phyloP scores from a whole-genome alignment of 2,113 vertebrate genomes.

The Paracanthobrama guichenoti region DNA sequence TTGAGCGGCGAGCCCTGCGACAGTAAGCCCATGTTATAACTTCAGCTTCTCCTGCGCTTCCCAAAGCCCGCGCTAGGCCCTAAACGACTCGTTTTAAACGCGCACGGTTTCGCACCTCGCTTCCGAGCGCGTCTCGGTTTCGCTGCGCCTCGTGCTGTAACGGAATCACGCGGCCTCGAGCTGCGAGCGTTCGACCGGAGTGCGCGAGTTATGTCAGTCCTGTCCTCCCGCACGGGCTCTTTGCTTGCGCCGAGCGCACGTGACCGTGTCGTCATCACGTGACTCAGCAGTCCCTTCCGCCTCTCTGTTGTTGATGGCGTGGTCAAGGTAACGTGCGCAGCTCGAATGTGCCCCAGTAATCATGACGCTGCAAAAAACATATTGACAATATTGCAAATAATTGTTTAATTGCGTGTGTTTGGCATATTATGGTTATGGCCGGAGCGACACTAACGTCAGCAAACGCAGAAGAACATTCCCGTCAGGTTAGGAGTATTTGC shows the following conservation, averaged over 20 bases:
- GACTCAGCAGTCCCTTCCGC: conserved; percentile 76
- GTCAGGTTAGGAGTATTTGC: too few species aligned
- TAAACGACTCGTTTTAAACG: neutral
- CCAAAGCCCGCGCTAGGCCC: conserved; percentile 15
- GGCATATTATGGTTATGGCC: too few species aligned
- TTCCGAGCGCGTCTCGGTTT: neutral
- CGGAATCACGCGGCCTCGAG: neutral
- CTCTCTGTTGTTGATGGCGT: neutral
- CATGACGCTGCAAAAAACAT: conserved; percentile 44
- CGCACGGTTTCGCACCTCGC: too few species aligned
- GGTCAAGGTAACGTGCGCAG: neutral
- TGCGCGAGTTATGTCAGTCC: neutral
- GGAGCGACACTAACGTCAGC: neutral
- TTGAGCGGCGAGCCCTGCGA: conserved; percentile 90
- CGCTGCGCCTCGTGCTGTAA: neutral
- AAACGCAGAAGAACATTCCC: too few species aligned
- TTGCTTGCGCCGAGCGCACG: conserved; percentile 51
- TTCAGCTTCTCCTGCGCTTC: neutral
- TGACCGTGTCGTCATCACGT: conserved; percentile 67
- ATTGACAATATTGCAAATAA: neutral
- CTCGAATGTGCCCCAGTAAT: conserved; percentile 10
- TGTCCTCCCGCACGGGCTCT: conserved; percentile 43
- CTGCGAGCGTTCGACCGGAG: conserved; percentile 3
- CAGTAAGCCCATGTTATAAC: conserved; percentile 85
- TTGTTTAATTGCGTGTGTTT: neutral